These are phyloP conservation scores for Drosophila pseudoananassae DNA, from an alignment of 1,140 invertebrate species.

Conservation along the genomic window DNA sequence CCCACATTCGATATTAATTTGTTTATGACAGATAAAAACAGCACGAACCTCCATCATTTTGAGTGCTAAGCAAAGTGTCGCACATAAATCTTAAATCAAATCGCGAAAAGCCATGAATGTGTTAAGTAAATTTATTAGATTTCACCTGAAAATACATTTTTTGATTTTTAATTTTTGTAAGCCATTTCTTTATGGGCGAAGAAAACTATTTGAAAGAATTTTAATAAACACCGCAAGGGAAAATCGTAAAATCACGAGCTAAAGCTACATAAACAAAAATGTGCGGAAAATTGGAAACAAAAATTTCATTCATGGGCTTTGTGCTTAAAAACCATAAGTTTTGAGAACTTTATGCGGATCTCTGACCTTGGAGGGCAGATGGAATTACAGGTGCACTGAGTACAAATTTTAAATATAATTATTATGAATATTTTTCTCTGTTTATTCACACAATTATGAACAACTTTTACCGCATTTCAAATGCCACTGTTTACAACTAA, in stretches of 20 bases:
- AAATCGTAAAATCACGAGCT: slow-evolving; percentile 51
- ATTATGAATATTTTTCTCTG: not conserved
- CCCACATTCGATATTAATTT: slow-evolving; percentile 45
- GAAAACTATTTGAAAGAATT: slow-evolving; percentile 18
- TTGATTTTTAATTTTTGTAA: slow-evolving; percentile 31
- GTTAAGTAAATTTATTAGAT: slow-evolving; percentile 34
- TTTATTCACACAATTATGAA: slow-evolving; percentile 2
- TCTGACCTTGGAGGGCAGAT: slow-evolving; percentile 62
- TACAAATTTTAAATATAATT: slow-evolving; percentile 8
- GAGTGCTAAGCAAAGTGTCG: slow-evolving; percentile 34
- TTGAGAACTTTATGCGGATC: slow-evolving; percentile 19
- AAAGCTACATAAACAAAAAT: slow-evolving; percentile 49
- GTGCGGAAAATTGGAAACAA: slow-evolving; percentile 14
- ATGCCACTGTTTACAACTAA: not conserved
- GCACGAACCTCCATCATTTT: slow-evolving; percentile 28
- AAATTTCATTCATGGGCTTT: slow-evolving; percentile 60
- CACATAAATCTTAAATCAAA: slow-evolving; percentile 32
- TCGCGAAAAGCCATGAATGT: slow-evolving; percentile 21
- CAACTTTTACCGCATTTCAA: slow-evolving; percentile 12
- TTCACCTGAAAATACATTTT: slow-evolving; percentile 25
- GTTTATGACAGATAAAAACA: slow-evolving; percentile 55
- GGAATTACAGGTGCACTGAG: slow-evolving; percentile 58
- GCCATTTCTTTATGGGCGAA: slow-evolving; percentile 8
- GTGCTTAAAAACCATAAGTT: slow-evolving; percentile 19
- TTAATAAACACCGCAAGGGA: slow-evolving; percentile 66